Evolutionary conservation across 2,888 invertebrate species (phyloP), one percentile per base, ranked within the genome.

Genomic region (Emmelina monodactyla): DNA sequence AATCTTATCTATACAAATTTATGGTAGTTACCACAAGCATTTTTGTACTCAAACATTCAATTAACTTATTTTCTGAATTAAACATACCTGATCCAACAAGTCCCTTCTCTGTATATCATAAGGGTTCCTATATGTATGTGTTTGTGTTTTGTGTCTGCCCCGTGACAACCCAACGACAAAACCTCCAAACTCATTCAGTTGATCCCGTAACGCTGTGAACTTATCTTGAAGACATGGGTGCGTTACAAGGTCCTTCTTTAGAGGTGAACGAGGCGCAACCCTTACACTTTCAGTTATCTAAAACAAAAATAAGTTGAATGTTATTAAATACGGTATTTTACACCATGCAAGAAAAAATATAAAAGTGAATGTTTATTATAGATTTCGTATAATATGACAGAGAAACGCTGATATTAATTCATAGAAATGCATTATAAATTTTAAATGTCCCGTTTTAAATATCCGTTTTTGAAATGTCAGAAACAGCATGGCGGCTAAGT

Each of bases 101-200:
- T 91, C 88, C 47, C 89, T 84, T 32, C 98, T 83, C 14, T 93
- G 92, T 58, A 99, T 94, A 78, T 97, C 97, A 57, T 94, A 97
- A 1, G 98, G 94, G 76, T 99, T 98, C 47, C 95, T 85, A 62
- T 92, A 96, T 25, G 89, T 88, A 44, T 80, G 81, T 3, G 79
- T 62, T 39, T 73, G 73, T 12, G 83, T 71, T 54, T 85, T 78
- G 35, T 83, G 78, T 32, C 81, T 49, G 11, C 71, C 72, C 0
- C 80, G 57, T 3, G 81, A 87, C 33, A 91, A 82, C 2, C 90
- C 89, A 3, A 92, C 88, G 1, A 91, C 88, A 51, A 92, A 91
- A 2, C 90, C 91, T 9, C 89, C 89, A 53, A 92, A 93, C 47
- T 94, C 94, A 47, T 89, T 88, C 33, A 95, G 75, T 64, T 95